Evolutionary conservation across 2,888 invertebrate species (phyloP).

Genomic region (Erebia aethiops): DNA sequence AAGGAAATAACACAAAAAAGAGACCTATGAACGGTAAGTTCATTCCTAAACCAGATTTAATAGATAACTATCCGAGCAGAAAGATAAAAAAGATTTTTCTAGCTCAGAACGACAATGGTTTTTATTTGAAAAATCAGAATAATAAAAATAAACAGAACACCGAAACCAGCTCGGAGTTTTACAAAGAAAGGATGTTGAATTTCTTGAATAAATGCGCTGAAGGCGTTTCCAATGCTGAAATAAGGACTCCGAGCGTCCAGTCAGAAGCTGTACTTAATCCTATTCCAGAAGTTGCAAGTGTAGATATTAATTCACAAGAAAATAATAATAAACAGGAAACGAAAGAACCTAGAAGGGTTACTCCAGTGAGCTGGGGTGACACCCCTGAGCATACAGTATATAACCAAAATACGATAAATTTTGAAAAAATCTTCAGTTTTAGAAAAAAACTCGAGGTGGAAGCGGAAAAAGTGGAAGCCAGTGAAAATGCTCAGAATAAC

Average conservation of each 20-base stretch:
- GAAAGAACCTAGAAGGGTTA: slow-evolving; percentile 50
- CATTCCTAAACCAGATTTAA: slow-evolving; percentile 76
- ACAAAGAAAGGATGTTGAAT: slow-evolving; percentile 75
- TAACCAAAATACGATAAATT: slow-evolving; percentile 74
- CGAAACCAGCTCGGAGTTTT: slow-evolving; percentile 73
- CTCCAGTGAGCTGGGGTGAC: slow-evolving; percentile 74
- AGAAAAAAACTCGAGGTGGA: slow-evolving; percentile 47
- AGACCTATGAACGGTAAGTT: slow-evolving; percentile 68
- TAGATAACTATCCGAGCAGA: slow-evolving; percentile 79
- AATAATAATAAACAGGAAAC: slow-evolving; percentile 20
- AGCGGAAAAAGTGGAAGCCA: slow-evolving; percentile 40
- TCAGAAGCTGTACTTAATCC: slow-evolving; percentile 64
- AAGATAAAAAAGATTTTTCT: slow-evolving; percentile 81
- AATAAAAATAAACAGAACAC: slow-evolving; percentile 73
- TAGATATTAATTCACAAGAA: slow-evolving; percentile 48
- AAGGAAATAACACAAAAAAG: slow-evolving; percentile 76
- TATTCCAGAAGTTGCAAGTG: slow-evolving; percentile 57
- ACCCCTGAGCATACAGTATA: slow-evolving; percentile 69
- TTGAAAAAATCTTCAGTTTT: slow-evolving; percentile 72
- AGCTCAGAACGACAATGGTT: slow-evolving; percentile 70
- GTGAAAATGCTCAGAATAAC: slow-evolving; percentile 43
- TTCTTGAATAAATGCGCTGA: slow-evolving; percentile 73
- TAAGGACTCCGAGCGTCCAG: slow-evolving; percentile 60
- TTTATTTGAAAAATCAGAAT: slow-evolving; percentile 73
- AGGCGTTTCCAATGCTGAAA: slow-evolving; percentile 63